These are phyloP conservation scores for Donacobius atricapilla DNA, from an alignment of 2,113 vertebrate species.

Conservation along the genomic window DNA sequence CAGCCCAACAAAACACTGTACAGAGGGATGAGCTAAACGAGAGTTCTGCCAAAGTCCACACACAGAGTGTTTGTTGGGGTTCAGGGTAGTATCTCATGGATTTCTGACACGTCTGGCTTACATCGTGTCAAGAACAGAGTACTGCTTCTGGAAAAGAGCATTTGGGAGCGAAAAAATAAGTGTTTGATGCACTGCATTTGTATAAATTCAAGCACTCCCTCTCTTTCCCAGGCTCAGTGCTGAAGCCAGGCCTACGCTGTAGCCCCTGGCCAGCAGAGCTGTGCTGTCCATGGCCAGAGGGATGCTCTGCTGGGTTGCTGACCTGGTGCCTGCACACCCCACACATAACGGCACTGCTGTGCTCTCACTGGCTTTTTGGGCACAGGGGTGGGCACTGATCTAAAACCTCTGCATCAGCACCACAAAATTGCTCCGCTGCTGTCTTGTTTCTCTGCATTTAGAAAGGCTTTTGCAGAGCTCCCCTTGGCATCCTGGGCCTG, in stretches of 20 bases:
- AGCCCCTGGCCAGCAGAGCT: neutral
- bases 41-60: neutral
- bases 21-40: neutral
- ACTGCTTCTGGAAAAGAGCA: neutral
- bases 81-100: accelerated
- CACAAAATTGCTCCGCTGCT: neutral
- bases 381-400: neutral
- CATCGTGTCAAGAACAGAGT: neutral
- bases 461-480: neutral
- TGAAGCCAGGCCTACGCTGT: neutral
- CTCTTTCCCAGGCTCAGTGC: neutral
- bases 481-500: neutral
- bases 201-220: neutral
- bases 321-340: neutral
- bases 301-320: neutral
- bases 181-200: neutral
- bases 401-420: neutral
- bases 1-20: neutral
- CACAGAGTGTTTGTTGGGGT: neutral
- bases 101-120: neutral
- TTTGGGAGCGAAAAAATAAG: neutral
- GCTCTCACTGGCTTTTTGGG: neutral
- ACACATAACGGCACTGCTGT: neutral
- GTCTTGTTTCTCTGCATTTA: neutral
- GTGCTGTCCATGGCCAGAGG: neutral